Percentiles rank a stretch among this genome's conserved stretches.
Conservation (phyloP, 2,888 invertebrate genomes). For the Panopea generosa region DNA sequence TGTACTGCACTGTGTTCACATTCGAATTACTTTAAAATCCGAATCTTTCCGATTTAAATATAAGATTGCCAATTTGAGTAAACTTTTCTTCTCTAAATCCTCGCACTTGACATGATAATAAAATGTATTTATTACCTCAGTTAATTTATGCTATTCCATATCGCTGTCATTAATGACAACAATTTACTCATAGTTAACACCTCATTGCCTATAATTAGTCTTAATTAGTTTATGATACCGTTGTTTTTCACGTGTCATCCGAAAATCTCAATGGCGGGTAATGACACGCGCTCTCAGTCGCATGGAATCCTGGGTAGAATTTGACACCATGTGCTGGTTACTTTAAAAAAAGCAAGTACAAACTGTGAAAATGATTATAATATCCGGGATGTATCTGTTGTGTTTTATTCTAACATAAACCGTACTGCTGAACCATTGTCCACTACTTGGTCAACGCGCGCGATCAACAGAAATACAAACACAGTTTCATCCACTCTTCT, state of each 20-base stretch:
- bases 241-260: conserved; percentile 58
- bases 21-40: not conserved
- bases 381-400: too few relatives aligned
- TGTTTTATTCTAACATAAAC: too few relatives aligned
- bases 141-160: conserved; percentile 6
- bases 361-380: conserved; percentile 12
- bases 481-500: too few relatives aligned
- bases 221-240: conserved; percentile 32
- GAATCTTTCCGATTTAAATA: not conserved
- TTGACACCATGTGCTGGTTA: conserved; percentile 20
- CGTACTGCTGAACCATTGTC: too few relatives aligned
- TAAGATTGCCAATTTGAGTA: not conserved
- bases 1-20: not conserved
- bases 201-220: conserved; percentile 36
- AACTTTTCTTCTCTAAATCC: not conserved
- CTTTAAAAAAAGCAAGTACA: conserved; percentile 9
- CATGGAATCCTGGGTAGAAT: conserved; percentile 34
- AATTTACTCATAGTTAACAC: conserved; percentile 51
- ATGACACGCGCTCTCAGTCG: conserved; percentile 45
- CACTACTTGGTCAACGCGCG: too few relatives aligned
- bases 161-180: conserved; percentile 52
- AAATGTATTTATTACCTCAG: not conserved
- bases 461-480: too few relatives aligned
- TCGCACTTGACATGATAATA: conserved; percentile 11
- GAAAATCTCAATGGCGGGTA: conserved; percentile 25